A percentile compares a stretch with the other conserved stretches of the same genome.
These are phyloP conservation scores for Tachypleus tridentatus DNA, from an alignment of 1,140 invertebrate genomes.

Conservation along the genomic window DNA sequence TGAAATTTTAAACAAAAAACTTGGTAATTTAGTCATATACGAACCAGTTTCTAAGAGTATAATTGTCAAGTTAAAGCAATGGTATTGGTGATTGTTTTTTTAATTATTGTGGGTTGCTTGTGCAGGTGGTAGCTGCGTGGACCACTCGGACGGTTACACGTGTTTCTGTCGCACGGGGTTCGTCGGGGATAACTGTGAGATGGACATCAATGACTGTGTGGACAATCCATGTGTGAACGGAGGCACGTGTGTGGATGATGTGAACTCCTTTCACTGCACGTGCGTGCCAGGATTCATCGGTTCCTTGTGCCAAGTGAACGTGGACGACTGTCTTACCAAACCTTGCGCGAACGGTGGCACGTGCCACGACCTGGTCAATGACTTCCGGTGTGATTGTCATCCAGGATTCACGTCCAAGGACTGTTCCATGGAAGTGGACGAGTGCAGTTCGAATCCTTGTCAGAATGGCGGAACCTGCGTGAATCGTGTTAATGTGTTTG, in stretches of 20 bases:
- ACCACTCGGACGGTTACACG: conserved; percentile 47
- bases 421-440: conserved; percentile 37
- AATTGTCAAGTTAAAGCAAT: too few species aligned
- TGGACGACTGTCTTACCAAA: conserved; percentile 68
- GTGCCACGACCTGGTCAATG: conserved; percentile 65
- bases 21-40: too few species aligned
- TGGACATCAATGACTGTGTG: conserved; percentile 72
- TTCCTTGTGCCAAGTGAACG: conserved; percentile 60
- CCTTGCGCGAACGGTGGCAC: conserved; percentile 74
- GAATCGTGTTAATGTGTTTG: conserved; percentile 47
- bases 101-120: too few species aligned
- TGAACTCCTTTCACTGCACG: conserved; percentile 67
- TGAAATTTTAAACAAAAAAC: too few species aligned
- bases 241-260: conserved; percentile 74
- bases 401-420: conserved; percentile 31
- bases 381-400: conserved; percentile 55
- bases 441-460: conserved; percentile 68
- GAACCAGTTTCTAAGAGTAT: too few species aligned
- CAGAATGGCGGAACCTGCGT: conserved; percentile 65
- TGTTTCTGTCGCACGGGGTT: conserved; percentile 68
- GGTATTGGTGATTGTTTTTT: too few species aligned
- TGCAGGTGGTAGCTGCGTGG: conserved; percentile 51
- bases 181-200: conserved; percentile 59
- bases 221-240: conserved; percentile 74
- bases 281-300: conserved; percentile 81